Base-by-base conservation (phyloP, 2,113 vertebrate species). In the Cervus canadensis region DNA sequence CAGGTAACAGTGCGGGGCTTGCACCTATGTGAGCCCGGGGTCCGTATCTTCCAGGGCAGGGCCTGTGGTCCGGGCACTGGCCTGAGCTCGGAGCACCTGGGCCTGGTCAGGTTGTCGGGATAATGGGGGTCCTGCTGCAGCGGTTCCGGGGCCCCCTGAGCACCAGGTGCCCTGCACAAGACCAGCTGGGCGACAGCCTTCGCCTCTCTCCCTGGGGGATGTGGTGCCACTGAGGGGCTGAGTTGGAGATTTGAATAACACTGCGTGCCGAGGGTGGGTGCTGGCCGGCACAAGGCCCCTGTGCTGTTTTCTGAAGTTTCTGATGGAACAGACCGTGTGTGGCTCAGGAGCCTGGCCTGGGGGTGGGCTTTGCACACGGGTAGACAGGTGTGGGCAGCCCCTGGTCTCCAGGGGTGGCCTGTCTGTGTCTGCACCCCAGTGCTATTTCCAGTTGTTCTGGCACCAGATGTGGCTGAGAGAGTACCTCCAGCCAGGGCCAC, bases 301-400 rank as follows among this genome's bases (percentile, higher is more conserved):
- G 19, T 1, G 1, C 23, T 45, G 36, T 28, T 45, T 4, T 7
- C 28, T 36, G 54, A 19, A 8, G 40, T 28, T 33, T 67, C 67
- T 13, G 7, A 7, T 26, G 56, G 60, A 4, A 15, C 17, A 0
- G 7, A 28, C 1, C 9, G 0, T 0, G 3, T 0, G 6, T 4
- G n/a, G 16, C 17, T 86, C 9, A 52, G 78, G 60, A 7, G 1
- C 87, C 83, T 78, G 67, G 2, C n/a, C 81, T 15, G 3, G 52
- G 52, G 78, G 26, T 19, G n/a, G 33, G n/a, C 76, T 15, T 3
- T 0, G 4, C n/a, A 12, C 17, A 0, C 33, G 14, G 78, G 86
- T 0, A 17, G 11, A 5, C n/a, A 7, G 33, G 12, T 40, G 33
- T 11, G 54, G 25, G 89, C 6, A 0, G 14, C 26, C 50, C 33